phyloP scores from a whole-genome alignment of 2,888 invertebrate species.

The Drosophila melanosoma region DNA sequence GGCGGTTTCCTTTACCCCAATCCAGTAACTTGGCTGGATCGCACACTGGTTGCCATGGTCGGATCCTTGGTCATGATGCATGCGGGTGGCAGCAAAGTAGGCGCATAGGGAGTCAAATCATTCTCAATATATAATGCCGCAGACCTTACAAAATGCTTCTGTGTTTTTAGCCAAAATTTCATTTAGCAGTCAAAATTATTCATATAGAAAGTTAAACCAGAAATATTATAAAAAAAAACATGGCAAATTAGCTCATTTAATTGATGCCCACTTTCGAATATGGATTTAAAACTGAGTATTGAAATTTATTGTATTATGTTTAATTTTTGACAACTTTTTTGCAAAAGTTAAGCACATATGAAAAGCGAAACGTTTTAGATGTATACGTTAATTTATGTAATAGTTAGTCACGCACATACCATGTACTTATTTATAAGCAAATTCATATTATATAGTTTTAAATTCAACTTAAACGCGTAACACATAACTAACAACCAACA shows the following conservation, averaged over 20 bases:
- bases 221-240: conserved; percentile 30
- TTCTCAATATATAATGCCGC: conserved; percentile 25
- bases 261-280: conserved; percentile 64
- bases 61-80: conserved; percentile 88
- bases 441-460: conserved; percentile 56
- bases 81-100: conserved; percentile 69
- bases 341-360: conserved; percentile 7
- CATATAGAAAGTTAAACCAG: conserved; percentile 44
- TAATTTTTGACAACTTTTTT: conserved; percentile 34
- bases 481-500: conserved; percentile 13
- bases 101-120: conserved; percentile 29
- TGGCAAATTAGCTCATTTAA: conserved; percentile 42
- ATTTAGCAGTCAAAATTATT: conserved; percentile 55
- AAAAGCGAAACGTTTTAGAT: conserved; percentile 39
- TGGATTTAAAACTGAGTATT: conserved; percentile 73
- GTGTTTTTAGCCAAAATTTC: conserved; percentile 65
- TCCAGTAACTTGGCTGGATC: conserved; percentile 96
- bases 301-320: conserved; percentile 33
- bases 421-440: conserved; percentile 74
- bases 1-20: conserved; percentile 94
- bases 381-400: conserved; percentile 36
- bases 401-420: conserved; percentile 62
- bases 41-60: conserved; percentile 92
- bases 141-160: conserved; percentile 42
- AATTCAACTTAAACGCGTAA: conserved; percentile 25